Evolutionary conservation across 1,140 invertebrate genomes (phyloP), one percentile per base, ranked within the genome.

Genomic region (Scaptomyza montana): DNA sequence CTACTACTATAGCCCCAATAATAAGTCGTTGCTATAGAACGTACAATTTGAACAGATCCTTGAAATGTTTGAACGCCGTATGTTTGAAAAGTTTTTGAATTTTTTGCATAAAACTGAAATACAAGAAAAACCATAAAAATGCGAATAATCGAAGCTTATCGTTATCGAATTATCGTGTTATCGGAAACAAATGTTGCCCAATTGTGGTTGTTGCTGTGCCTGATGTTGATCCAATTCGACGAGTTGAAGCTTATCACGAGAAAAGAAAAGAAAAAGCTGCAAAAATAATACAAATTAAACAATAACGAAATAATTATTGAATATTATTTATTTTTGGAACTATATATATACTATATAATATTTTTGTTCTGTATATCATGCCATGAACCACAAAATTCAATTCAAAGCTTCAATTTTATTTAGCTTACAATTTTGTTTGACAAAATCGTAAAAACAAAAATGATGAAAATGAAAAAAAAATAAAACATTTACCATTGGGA

Each of bases 121-220:
- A 65, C 57, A 36, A 55, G 56, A 59, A 36, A 39, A 46, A 39
- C 30, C 7, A 33, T n/a, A 5, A 28, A 6, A 46, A 16, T 36
- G 30, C 25, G 53, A 66, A 47, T 41, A 46, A 61, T 59, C 45
- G 47, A 49, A 39, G 45, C 21, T 43, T 49, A 74, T 69, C 46
- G 62, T 59, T 67, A 74, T 36, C 43, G 62, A 25, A 25, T 25
- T 54, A 60, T 54, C 36, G 36, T 5, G 30, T 55, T 28, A 68
- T 70, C 53, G 67, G 63, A 72, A 54, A 39, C 19, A 51, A 73
- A 75, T 77, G 82, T 86, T 86, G 82, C 78, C 78, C 82, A 77
- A 78, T 84, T 87, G 84, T 89, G 84, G 84, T 87, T 87, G 84
- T 87, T 87, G 84, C 84, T 87, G 84, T 87, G 78, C 78, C 78